A percentile compares a stretch with the other conserved stretches of the same genome.
Conservation (phyloP, 2,888 invertebrate species). For the Agriopis aurantiaria region DNA sequence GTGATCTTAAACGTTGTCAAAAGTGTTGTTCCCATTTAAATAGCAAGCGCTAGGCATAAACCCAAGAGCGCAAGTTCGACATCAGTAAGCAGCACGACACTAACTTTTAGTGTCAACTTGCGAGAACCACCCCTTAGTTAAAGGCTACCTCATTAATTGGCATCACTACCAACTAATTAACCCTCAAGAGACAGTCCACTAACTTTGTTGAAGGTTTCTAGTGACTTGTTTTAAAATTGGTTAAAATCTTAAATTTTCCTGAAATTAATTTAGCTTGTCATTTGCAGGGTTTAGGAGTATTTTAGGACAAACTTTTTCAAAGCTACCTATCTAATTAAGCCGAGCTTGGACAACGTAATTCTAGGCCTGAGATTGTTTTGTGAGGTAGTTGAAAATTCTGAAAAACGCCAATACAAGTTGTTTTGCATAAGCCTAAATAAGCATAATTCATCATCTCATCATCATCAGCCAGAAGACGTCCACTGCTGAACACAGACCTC, state of each 20-base stretch:
- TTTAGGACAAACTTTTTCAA: slow-evolving; percentile 14
- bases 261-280: slow-evolving; percentile 39
- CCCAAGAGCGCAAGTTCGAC: slow-evolving; percentile 3
- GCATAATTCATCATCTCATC: no score
- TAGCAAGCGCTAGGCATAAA: not conserved
- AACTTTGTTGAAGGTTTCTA: slow-evolving; percentile 29
- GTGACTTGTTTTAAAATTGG: slow-evolving; percentile 41
- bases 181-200: slow-evolving; percentile 40
- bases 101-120: slow-evolving; percentile 10
- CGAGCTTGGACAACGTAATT: not conserved
- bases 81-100: slow-evolving; percentile 14
- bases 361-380: not conserved
- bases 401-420: not conserved
- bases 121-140: slow-evolving; percentile 28
- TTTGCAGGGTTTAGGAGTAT: slow-evolving; percentile 6
- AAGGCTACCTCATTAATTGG: slow-evolving; percentile 49
- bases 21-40: no score
- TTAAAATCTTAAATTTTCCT: slow-evolving; percentile 38
- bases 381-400: not conserved
- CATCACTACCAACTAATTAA: slow-evolving; percentile 59
- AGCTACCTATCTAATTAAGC: slow-evolving; percentile 15
- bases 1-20: no score
- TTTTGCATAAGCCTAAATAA: no score
- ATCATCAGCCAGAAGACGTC: no score
- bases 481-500: no score